These are phyloP conservation scores for Pteromalus puparum DNA, from an alignment of 1,140 invertebrate genomes.

Conservation along the genomic window DNA sequence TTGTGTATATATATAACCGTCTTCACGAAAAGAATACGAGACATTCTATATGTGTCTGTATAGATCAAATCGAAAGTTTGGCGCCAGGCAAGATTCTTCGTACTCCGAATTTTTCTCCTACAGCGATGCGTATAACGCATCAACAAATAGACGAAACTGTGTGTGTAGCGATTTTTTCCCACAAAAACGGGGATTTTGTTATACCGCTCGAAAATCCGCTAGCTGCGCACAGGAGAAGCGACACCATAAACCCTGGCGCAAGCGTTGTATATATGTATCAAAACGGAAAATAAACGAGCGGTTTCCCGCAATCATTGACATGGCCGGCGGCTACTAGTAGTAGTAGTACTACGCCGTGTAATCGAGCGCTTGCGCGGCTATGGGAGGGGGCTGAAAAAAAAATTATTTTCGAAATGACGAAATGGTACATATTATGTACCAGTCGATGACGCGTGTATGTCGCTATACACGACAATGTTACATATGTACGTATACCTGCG, in stretches of 20 bases:
- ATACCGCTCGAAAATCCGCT: constrained; percentile 12
- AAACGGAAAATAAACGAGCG: constrained; percentile 36
- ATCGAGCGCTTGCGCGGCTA: neutral
- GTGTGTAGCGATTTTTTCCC: constrained; percentile 8
- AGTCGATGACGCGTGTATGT: neutral
- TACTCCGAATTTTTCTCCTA: neutral
- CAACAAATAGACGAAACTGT: neutral
- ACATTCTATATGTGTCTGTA: too few relatives aligned
- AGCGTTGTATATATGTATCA: constrained; percentile 4
- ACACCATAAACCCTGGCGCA: constrained; percentile 10
- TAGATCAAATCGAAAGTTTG: neutral
- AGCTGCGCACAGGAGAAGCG: neutral
- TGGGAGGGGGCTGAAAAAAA: neutral
- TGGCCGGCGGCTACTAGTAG: neutral
- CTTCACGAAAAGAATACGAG: too few relatives aligned
- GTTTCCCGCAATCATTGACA: constrained; percentile 33
- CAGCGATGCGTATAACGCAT: neutral
- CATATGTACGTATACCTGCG: too few relatives aligned
- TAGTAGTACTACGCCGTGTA: neutral
- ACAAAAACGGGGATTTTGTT: neutral
- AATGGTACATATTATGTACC: neutral
- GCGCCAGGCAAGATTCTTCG: too few relatives aligned
- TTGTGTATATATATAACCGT: too few relatives aligned
- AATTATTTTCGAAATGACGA: constrained; percentile 12
- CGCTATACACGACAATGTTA: too few relatives aligned